A percentile compares a stretch with the other conserved stretches of the same genome.
These are phyloP conservation scores for Nycteola revayana DNA, from an alignment of 2,888 invertebrate species.

Conservation along the genomic window DNA sequence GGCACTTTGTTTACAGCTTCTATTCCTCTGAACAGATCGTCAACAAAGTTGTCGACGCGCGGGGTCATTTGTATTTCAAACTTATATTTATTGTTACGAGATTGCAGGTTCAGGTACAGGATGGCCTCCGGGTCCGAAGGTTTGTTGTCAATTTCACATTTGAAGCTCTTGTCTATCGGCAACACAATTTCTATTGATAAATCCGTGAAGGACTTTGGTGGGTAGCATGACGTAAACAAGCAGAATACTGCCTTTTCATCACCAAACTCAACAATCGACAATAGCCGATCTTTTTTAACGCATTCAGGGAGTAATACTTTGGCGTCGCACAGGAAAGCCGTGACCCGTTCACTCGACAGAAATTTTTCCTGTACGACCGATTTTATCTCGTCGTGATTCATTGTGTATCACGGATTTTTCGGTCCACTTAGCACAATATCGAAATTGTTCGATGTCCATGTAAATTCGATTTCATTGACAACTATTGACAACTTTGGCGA, in stretches of 20 bases:
- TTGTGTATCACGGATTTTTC: conserved; percentile 43
- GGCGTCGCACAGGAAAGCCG: conserved; percentile 70
- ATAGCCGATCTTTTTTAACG: conserved; percentile 69
- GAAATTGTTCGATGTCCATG: conserved; percentile 22
- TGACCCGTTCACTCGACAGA: conserved; percentile 70
- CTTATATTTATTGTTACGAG: conserved; percentile 69
- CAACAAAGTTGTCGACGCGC: conserved; percentile 87
- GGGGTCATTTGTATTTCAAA: conserved; percentile 78
- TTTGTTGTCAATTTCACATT: conserved; percentile 87
- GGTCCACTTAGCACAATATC: conserved; percentile 24
- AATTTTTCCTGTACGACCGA: conserved; percentile 76
- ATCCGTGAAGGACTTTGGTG: conserved; percentile 88
- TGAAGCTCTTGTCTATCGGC: conserved; percentile 90
- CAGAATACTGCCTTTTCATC: conserved; percentile 79
- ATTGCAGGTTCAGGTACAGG: conserved; percentile 74
- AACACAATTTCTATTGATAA: conserved; percentile 90
- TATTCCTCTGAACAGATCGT: conserved; percentile 87
- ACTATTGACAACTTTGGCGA: conserved; percentile 34
- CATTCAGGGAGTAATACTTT: conserved; percentile 74
- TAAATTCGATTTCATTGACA: conserved; percentile 29
- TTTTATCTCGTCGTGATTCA: conserved; percentile 76
- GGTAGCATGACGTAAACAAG: conserved; percentile 80
- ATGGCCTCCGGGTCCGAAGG: conserved; percentile 76
- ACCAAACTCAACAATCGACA: conserved; percentile 74
- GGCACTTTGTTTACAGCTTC: conserved; percentile 83